Conservation (phyloP, 2,888 invertebrate genomes). For the Heliconius cydno region DNA sequence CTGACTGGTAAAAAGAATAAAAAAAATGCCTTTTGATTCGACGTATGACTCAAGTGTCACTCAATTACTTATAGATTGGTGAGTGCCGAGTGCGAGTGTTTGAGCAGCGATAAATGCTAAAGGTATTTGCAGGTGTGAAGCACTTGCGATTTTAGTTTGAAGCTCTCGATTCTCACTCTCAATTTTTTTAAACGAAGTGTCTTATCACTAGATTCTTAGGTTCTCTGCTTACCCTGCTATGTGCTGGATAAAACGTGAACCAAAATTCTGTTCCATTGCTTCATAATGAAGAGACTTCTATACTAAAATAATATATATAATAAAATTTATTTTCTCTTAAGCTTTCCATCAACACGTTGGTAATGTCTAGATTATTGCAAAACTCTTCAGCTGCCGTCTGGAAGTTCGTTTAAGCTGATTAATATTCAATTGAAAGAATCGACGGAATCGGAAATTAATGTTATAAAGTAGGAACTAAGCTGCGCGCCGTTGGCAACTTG, state of each 20-base stretch:
- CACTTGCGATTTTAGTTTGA: not conserved
- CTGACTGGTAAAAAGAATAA: not conserved
- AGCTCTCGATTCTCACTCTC: not conserved
- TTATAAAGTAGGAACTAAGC: slow-evolving; percentile 7
- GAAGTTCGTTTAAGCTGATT: slow-evolving; percentile 17
- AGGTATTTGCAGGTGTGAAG: not conserved
- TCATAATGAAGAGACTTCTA: not conserved
- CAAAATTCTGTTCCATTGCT: no score
- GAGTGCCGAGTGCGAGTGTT: no score
- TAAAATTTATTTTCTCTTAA: not conserved
- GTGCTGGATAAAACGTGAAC: no score
- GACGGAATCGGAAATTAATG: slow-evolving; percentile 13
- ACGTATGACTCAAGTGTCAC: not conserved
- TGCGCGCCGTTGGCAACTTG: not conserved
- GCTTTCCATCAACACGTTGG: not conserved
- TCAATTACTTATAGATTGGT: no score
- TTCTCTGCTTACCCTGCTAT: no score
- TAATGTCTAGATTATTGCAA: slow-evolving; percentile 10
- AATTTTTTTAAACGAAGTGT: no score
- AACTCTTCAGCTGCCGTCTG: slow-evolving; percentile 2
- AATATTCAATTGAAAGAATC: slow-evolving; percentile 8
- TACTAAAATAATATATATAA: no score
- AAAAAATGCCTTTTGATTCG: not conserved
- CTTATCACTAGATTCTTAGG: no score
- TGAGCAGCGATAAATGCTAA: slow-evolving; percentile 10